A percentile compares a stretch with the other conserved stretches of the same genome.
These are phyloP conservation scores for Menidia beryllina DNA, from an alignment of 2,113 vertebrate genomes.

Conservation along the genomic window DNA sequence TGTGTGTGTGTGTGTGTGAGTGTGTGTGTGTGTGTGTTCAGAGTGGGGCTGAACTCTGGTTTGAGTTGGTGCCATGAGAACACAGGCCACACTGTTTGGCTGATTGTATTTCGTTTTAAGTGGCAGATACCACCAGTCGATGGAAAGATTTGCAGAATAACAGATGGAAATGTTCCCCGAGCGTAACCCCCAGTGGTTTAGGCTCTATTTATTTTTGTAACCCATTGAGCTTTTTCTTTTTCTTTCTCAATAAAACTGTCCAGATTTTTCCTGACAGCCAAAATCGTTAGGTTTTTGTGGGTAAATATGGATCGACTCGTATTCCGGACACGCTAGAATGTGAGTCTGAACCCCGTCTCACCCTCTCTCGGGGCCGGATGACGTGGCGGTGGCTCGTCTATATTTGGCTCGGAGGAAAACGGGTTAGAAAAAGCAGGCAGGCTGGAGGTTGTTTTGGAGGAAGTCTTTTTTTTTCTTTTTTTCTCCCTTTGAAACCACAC, in stretches of 20 bases:
- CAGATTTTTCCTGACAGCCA: constrained; percentile 32
- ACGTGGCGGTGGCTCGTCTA: constrained; percentile 81
- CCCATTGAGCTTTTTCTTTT: constrained; percentile 33
- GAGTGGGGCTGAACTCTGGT: constrained; percentile 45
- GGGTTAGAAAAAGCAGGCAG: constrained; percentile 52
- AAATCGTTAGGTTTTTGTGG: constrained; percentile 42
- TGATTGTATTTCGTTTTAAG: constrained; percentile 41
- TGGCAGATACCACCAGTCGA: background rate
- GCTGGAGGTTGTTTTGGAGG: constrained; percentile 70
- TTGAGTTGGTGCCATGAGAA: constrained; percentile 24
- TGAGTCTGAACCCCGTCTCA: constrained; percentile 53
- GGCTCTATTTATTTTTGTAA: constrained; percentile 77
- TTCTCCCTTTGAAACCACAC: constrained; percentile 48
- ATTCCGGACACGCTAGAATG: constrained; percentile 47
- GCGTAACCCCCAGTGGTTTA: constrained; percentile 49
- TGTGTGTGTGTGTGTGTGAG: constrained; percentile 17
- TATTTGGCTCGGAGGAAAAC: constrained; percentile 77
- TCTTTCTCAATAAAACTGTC: constrained; percentile 71
- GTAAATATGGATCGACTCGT: constrained; percentile 53
- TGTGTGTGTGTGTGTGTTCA: constrained; percentile 21
- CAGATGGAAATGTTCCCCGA: constrained; percentile 42
- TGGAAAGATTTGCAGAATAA: constrained; percentile 25
- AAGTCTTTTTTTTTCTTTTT: constrained; percentile 46
- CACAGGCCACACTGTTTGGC: constrained; percentile 22
- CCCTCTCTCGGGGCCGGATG: constrained; percentile 72